Evolutionary conservation across 1,140 invertebrate species (phyloP).

Genomic region (Schlechtendalia chinensis): DNA sequence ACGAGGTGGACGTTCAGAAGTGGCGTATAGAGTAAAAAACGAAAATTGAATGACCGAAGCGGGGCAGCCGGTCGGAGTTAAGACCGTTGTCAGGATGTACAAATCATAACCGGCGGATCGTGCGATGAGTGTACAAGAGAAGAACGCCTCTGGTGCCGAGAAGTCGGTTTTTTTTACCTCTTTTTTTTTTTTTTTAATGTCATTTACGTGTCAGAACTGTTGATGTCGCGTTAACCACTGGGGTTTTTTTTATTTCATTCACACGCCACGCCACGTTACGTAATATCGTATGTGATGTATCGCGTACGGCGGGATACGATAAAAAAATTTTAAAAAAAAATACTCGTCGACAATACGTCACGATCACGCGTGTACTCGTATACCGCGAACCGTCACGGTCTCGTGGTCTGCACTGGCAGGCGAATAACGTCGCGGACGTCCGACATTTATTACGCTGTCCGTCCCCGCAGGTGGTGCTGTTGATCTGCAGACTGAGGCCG

Average conservation of each 20-base stretch:
- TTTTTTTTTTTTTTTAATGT: slow-evolving; percentile 26
- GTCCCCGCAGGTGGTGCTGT: slow-evolving; percentile 91
- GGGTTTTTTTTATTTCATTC: no score
- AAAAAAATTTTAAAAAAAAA: no score
- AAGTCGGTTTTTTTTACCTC: neutral
- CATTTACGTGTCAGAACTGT: slow-evolving; percentile 44
- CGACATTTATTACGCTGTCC: no score
- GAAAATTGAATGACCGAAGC: slow-evolving; percentile 34
- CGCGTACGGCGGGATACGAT: slow-evolving; percentile 1
- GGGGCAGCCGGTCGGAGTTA: neutral
- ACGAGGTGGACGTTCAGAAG: slow-evolving; percentile 2
- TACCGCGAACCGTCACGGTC: no score
- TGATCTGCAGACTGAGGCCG: slow-evolving; percentile 83
- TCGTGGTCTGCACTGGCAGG: no score
- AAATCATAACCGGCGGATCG: slow-evolving; percentile 35
- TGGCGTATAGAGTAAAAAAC: slow-evolving; percentile 13
- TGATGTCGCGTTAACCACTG: slow-evolving; percentile 40
- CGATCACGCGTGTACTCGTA: no score
- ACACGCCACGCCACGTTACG: slow-evolving; percentile 29
- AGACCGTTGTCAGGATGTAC: slow-evolving; percentile 39
- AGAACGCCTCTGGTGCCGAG: slow-evolving; percentile 28
- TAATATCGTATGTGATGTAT: neutral
- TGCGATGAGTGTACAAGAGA: slow-evolving; percentile 37
- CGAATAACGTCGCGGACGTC: no score
- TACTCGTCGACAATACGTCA: neutral